Conservation (phyloP, 2,888 invertebrate genomes). For the Poecilus cupreus region DNA sequence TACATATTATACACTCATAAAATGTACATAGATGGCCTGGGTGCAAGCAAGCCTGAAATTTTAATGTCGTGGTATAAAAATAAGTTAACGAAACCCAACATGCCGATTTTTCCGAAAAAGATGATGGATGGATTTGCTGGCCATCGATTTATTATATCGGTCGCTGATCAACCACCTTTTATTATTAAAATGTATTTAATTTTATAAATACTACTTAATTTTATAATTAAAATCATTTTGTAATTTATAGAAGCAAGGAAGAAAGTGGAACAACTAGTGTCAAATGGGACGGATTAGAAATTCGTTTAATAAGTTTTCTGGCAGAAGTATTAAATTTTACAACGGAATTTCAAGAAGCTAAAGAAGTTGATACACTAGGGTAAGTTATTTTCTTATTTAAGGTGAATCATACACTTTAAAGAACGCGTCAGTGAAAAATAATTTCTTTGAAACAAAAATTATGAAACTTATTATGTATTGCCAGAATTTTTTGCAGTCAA, state of each 20-base stretch:
- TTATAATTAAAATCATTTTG: constrained; percentile 59
- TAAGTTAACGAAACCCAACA: constrained; percentile 77
- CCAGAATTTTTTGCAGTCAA: too few species aligned
- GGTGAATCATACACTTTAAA: too few species aligned
- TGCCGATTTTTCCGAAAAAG: constrained; percentile 82
- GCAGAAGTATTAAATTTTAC: constrained; percentile 83
- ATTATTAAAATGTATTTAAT: constrained; percentile 78
- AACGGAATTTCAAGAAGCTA: constrained; percentile 80
- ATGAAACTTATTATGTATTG: too few species aligned
- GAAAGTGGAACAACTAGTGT: constrained; percentile 74
- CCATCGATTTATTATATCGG: constrained; percentile 82
- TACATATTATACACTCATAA: constrained; percentile 85
- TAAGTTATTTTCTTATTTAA: constrained; percentile 65
- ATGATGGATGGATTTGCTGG: constrained; percentile 82
- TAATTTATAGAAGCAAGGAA: constrained; percentile 67
- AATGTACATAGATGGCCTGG: constrained; percentile 83
- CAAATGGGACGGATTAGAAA: constrained; percentile 86
- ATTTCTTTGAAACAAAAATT: too few species aligned
- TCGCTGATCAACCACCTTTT: constrained; percentile 84
- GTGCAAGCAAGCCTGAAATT: constrained; percentile 80
- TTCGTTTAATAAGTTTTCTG: constrained; percentile 78
- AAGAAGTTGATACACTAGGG: constrained; percentile 72
- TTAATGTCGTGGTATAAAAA: constrained; percentile 83
- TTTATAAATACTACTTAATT: not conserved
- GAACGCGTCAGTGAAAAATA: too few species aligned